Evolutionary conservation across 2,113 vertebrate species (phyloP), one percentile per base, ranked within the genome.

Genomic region (Brachyhypopomus occidentalis): DNA sequence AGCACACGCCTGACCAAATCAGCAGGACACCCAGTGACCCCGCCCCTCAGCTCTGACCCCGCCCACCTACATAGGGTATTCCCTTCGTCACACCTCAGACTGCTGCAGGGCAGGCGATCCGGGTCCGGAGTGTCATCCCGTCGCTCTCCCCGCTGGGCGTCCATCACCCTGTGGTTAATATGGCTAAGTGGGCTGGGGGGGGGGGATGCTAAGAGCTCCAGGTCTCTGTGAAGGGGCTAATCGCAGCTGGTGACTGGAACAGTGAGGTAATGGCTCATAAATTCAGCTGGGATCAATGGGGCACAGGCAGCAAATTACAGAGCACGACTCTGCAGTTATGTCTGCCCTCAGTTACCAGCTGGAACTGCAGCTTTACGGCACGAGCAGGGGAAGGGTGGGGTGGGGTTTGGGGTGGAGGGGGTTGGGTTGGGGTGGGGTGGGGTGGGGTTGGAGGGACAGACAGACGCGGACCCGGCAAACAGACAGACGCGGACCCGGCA

Each of bases 251-350:
- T 91, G 92, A 92, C 91, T 90, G 89, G 89, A 91, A 92, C 86
- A 85, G 91, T 94, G 93, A 94, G 91, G 92, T 93, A 93, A 94
- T 92, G 87, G 90, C 89, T 89, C 90, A 92, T 93, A 93, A 92
- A 92, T 93, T 87, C 87, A 87, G 78, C 81, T 3, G 11, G 90
- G 90, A 93, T 93, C 93, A 91, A 92, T 93, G 89, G 89, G 45
- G 84, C 89, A 83, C 79, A 63, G 88, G 87, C 85, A 79, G 85
- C 88, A 91, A 92, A 93, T 93, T 92, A 93, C 88, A 93, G 90
- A 90, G 91, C 87, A 83, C 81, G 77, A 75, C 83, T 78, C 85
- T 75, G 74, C 87, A 85, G 92, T 93, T 92, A 92, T 86, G 82
- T 9, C 86, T 83, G 22, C 41, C 66, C 73, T 64, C 34, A 79